These are phyloP conservation scores for Buceros bicornis DNA, from an alignment of 2,797 vertebrate species.

Conservation along the genomic window DNA sequence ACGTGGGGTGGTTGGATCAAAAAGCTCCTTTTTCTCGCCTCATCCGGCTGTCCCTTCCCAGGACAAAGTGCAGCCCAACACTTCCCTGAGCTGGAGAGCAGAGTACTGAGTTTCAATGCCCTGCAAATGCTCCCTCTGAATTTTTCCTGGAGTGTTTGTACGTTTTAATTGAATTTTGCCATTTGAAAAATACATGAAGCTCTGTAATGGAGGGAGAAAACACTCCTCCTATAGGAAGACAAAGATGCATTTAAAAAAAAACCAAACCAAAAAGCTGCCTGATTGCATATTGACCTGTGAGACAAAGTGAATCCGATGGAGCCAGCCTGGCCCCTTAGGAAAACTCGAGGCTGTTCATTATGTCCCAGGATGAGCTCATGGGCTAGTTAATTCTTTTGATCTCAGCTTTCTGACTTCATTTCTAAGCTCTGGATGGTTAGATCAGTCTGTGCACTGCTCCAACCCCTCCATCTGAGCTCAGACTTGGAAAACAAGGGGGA, in stretches of 20 bases:
- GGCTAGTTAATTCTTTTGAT: slow-evolving; percentile 9
- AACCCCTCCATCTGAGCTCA: not conserved
- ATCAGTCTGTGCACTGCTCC: not conserved
- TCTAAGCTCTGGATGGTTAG: not conserved
- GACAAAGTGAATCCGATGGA: slow-evolving; percentile 39
- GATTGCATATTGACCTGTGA: slow-evolving; percentile 60
- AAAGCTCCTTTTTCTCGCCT: not conserved
- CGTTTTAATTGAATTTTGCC: slow-evolving; percentile 27
- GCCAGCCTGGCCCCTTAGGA: slow-evolving; percentile 62
- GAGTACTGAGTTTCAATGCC: not conserved
- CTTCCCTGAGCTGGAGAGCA: not conserved
- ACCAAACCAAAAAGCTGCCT: not conserved
- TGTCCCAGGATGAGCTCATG: slow-evolving; percentile 27
- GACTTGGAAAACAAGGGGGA: not conserved
- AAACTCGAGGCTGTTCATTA: slow-evolving; percentile 32
- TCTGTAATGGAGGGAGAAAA: slow-evolving; percentile 21
- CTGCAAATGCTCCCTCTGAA: not conserved
- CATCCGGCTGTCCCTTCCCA: not conserved
- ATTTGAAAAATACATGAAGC: slow-evolving; percentile 19
- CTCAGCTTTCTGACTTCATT: not conserved
- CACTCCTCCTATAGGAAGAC: not conserved
- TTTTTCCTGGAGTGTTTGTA: not conserved
- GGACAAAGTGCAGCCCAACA: not conserved
- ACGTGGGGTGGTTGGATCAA: not conserved
- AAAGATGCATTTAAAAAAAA: not conserved